Evolutionary conservation across 2,888 invertebrate genomes (phyloP), one percentile per base, ranked within the genome.

Genomic region (Microplitis deprimator): DNA sequence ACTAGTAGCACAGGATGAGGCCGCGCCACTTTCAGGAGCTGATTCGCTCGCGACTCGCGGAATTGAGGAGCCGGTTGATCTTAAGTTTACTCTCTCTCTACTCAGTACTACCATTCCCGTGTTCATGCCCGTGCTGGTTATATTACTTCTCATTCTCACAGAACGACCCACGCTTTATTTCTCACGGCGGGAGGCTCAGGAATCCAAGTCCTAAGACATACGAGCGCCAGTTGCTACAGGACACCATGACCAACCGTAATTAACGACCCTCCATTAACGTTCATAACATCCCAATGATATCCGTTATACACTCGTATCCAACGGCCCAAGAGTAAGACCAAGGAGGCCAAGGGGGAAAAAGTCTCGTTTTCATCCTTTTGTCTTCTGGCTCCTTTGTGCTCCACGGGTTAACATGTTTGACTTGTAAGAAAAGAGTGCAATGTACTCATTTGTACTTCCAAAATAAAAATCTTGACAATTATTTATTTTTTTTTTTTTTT

Each of bases 211-310:
- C 75, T 72, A 77, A 79, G 80, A 80, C 76, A 69, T 78, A 80
- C 80, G 79, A 80, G 79, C 40, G 50, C 73, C 62, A 75, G 65
- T 78, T 71, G 77, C 38, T 74, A 80, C 77, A 78, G 79, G 78
- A 79, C 79, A 77, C 80, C 81, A 79, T 80, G 81, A 81, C 82
- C 80, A 78, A 76, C 68, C 73, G 81, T 81, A 82, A 82, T 82
- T 82, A 82, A 82, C 81, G 80, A 80, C 79, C 77, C 70, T 77
- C 81, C 81, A 82, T 82, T 82, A 81, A 77, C 77, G 79, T 81
- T 80, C 78, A 77, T 82, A 82, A 82, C 81, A 82, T 82, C 81
- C 77, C 79, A 82, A 79, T 81, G 81, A 81, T 81, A 81, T 81
- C 81, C 81, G 82, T 82, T 82, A 81, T 81, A 70, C 50, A 50